These are phyloP conservation scores for Dolichallabes microphthalmus DNA, from an alignment of 2,113 vertebrate species.

Conservation along the genomic window DNA sequence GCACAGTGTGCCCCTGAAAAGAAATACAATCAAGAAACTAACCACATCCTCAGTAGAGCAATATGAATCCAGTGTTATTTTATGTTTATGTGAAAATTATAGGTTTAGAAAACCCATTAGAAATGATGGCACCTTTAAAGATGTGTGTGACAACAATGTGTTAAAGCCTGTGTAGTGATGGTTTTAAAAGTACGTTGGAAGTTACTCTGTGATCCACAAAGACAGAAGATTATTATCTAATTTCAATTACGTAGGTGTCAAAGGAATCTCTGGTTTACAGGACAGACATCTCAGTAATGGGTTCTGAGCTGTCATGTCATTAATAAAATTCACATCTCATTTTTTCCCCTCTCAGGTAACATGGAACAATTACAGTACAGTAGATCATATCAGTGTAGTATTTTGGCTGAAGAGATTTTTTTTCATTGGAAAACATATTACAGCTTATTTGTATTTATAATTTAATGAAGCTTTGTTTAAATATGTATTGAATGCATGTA, in stretches of 20 bases:
- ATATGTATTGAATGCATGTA: background rate
- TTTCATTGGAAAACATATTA: background rate
- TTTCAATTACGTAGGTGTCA: conserved; percentile 28
- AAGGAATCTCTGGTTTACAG: conserved; percentile 19
- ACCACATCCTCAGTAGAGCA: background rate
- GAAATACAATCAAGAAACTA: background rate
- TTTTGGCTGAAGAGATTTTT: background rate
- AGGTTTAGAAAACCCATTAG: background rate
- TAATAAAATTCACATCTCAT: conserved; percentile 21
- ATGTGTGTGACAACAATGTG: background rate
- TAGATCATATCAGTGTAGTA: background rate
- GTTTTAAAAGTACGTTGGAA: conserved; percentile 4
- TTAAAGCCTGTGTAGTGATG: background rate
- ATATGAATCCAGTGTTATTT: background rate
- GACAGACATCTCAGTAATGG: conserved; percentile 43
- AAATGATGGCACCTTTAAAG: background rate
- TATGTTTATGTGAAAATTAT: background rate
- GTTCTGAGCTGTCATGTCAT: conserved; percentile 30
- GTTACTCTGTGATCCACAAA: conserved; percentile 20
- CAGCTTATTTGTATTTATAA: background rate
- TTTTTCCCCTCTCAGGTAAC: conserved; percentile 22
- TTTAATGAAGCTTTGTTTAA: background rate
- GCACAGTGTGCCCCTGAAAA: background rate
- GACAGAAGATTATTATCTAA: conserved; percentile 43
- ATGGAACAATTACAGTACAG: background rate